phyloP scores from a whole-genome alignment of 2,888 invertebrate genomes.

The Aporophyla lueneburgensis region DNA sequence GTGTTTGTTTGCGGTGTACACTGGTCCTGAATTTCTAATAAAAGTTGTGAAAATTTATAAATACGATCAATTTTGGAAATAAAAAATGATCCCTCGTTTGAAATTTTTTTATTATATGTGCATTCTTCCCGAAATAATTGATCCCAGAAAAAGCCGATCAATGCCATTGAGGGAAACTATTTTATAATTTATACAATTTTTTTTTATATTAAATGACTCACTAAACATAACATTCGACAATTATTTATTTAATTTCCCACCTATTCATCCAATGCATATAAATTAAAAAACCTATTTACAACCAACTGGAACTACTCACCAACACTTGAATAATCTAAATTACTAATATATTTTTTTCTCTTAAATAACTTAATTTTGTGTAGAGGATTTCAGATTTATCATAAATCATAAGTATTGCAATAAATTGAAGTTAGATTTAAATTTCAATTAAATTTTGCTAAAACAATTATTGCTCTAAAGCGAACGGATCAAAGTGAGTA shows the following conservation, averaged over 20 bases:
- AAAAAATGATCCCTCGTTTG: neutral
- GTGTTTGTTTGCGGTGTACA: too few relatives aligned
- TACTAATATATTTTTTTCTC: too few relatives aligned
- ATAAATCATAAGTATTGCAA: neutral
- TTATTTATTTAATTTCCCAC: too few relatives aligned
- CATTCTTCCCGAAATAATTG: neutral
- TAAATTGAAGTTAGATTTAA: neutral
- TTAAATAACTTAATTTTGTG: too few relatives aligned
- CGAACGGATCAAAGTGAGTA: neutral
- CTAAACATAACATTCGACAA: neutral
- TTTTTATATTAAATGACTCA: neutral
- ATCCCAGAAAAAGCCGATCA: neutral
- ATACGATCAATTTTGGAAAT: too few relatives aligned
- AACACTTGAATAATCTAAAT: too few relatives aligned
- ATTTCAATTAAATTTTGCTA: neutral
- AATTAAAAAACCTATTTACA: too few relatives aligned
- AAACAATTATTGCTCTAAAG: neutral
- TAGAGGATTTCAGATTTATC: too few relatives aligned
- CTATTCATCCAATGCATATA: too few relatives aligned
- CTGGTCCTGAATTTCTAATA: too few relatives aligned
- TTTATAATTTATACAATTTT: neutral
- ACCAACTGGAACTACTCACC: too few relatives aligned
- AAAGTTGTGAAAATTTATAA: too few relatives aligned
- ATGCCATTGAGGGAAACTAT: neutral
- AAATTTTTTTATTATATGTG: neutral